Percentiles rank a stretch among this genome's conserved stretches.
These are phyloP conservation scores for Mesorhabditis spiculigera DNA, from an alignment of 2,888 invertebrate genomes.

Conservation along the genomic window DNA sequence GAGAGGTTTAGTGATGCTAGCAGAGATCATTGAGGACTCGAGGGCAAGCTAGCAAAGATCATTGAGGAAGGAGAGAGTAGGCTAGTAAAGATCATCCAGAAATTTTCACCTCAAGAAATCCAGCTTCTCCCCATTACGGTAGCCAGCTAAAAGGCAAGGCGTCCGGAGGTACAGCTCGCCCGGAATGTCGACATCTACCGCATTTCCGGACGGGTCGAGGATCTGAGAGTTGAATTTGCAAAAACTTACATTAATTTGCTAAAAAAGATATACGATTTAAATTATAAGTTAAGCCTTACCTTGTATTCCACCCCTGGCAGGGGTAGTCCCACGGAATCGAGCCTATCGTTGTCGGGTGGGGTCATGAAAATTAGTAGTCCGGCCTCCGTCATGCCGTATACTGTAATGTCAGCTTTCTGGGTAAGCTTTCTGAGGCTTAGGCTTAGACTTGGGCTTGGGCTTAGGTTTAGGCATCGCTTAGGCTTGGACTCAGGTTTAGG, in stretches of 20 bases:
- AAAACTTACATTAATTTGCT: too few relatives aligned
- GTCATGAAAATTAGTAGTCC: slow-evolving; percentile 40
- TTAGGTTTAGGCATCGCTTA: too few relatives aligned
- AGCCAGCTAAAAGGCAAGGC: not conserved
- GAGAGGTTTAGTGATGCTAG: too few relatives aligned
- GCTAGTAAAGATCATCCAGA: not conserved
- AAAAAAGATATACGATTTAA: too few relatives aligned
- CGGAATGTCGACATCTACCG: not conserved
- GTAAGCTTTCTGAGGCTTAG: too few relatives aligned
- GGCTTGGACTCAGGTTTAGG: too few relatives aligned
- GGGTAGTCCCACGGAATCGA: slow-evolving; percentile 27
- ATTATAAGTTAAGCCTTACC: not conserved
- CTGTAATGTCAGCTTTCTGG: slow-evolving; percentile 20
- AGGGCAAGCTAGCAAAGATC: too few relatives aligned
- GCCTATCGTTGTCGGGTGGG: slow-evolving; percentile 13
- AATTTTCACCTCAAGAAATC: not conserved
- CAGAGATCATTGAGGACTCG: too few relatives aligned
- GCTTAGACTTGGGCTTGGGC: too few relatives aligned
- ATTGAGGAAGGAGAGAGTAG: too few relatives aligned
- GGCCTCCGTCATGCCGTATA: slow-evolving; percentile 48
- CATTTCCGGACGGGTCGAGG: not conserved
- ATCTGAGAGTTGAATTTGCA: too few relatives aligned
- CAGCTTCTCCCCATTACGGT: not conserved
- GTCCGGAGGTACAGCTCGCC: not conserved
- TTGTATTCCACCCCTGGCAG: slow-evolving; percentile 30